Evolutionary conservation across 2,113 vertebrate species (phyloP).

Genomic region (Bubo blakistoni): DNA sequence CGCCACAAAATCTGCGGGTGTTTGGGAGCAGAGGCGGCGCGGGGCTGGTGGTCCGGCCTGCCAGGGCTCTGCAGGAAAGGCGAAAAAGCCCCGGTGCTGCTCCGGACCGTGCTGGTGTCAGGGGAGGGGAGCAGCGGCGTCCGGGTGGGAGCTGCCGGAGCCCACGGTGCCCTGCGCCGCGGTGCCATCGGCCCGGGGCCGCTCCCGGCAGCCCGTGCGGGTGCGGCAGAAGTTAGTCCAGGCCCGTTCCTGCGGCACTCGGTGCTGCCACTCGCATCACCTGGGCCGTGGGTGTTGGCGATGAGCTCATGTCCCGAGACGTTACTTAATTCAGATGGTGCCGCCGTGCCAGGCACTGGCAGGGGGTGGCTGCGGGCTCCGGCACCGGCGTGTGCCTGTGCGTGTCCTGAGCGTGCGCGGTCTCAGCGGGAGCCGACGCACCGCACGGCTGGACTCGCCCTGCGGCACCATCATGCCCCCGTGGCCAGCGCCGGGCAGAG

Average conservation of each 20-base stretch:
- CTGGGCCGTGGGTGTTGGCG: neutral
- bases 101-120: rapidly evolving
- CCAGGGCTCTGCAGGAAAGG: neutral
- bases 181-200: neutral
- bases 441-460: neutral
- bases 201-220: neutral
- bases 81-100: rapidly evolving
- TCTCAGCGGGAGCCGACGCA: rapidly evolving
- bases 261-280: neutral
- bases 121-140: neutral
- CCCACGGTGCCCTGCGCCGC: rapidly evolving
- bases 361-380: neutral
- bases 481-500: neutral
- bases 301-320: constrained; percentile 1
- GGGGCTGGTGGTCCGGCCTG: neutral
- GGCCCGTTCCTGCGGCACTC: neutral
- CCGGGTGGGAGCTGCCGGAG: neutral
- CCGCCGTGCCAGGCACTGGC: neutral
- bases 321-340: neutral
- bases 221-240: neutral
- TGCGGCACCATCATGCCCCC: neutral
- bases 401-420: rapidly evolving
- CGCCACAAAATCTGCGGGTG: neutral
- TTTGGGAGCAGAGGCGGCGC: rapidly evolving
- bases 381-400: neutral